These are phyloP conservation scores for Lomographa bimaculata DNA, from an alignment of 2,888 invertebrate genomes.

Conservation along the genomic window DNA sequence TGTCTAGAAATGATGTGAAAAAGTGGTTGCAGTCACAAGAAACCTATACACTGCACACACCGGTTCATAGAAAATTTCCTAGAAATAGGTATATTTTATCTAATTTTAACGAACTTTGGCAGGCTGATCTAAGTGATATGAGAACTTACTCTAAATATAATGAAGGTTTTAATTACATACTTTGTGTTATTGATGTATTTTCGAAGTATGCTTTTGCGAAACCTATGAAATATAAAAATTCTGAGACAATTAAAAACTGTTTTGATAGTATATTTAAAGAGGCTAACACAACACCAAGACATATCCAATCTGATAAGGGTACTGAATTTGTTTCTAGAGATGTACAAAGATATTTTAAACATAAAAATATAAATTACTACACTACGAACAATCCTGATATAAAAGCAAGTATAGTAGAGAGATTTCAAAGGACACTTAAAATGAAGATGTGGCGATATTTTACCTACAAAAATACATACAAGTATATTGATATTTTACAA, in stretches of 20 bases:
- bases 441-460: slow-evolving; percentile 37
- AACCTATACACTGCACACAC: slow-evolving; percentile 29
- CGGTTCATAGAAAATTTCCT: slow-evolving; percentile 27
- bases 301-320: slow-evolving; percentile 32
- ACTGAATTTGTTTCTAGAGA: slow-evolving; percentile 34
- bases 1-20: slow-evolving; percentile 28
- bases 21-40: slow-evolving; percentile 32
- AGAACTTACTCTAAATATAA: slow-evolving; percentile 27
- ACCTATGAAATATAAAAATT: slow-evolving; percentile 27
- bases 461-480: slow-evolving; percentile 19
- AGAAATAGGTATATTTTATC: slow-evolving; percentile 34
- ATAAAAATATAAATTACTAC: slow-evolving; percentile 18
- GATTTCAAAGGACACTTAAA: slow-evolving; percentile 38
- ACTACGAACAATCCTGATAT: slow-evolving; percentile 36
- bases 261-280: slow-evolving; percentile 34
- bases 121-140: slow-evolving; percentile 33
- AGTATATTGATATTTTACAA: slow-evolving; percentile 24
- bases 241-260: slow-evolving; percentile 26
- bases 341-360: slow-evolving; percentile 23
- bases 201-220: slow-evolving; percentile 30
- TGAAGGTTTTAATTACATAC: slow-evolving; percentile 29
- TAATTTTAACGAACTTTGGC: slow-evolving; percentile 35
- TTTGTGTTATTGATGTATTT: slow-evolving; percentile 36
- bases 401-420: slow-evolving; percentile 35
- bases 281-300: slow-evolving; percentile 19